phyloP scores from a whole-genome alignment of 2,888 invertebrate species.

The Hetaerina titia region DNA sequence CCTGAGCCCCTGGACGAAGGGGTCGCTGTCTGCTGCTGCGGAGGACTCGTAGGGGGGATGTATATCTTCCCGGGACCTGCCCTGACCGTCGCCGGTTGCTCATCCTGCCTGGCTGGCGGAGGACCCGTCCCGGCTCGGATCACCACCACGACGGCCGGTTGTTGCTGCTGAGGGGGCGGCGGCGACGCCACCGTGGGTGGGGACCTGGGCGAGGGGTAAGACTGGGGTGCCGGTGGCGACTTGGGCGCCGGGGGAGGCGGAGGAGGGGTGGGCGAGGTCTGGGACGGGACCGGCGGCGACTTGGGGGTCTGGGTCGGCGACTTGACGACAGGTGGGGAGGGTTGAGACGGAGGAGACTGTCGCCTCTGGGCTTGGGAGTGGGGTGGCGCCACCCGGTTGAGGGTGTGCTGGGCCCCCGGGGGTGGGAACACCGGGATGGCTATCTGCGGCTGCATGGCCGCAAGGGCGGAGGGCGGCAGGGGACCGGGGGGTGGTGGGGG shows the following conservation, averaged over 20 bases:
- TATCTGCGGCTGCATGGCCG: constrained; percentile 82
- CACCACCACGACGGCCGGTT: constrained; percentile 60
- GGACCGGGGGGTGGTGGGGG: constrained; percentile 74
- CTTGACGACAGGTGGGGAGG: constrained; percentile 76
- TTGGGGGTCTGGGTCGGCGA: constrained; percentile 76
- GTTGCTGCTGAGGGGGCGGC: constrained; percentile 71
- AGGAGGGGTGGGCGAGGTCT: constrained; percentile 72
- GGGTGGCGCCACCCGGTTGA: constrained; percentile 36
- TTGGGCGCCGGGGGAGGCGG: constrained; percentile 74
- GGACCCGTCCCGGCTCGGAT: constrained; percentile 74
- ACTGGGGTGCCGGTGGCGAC: constrained; percentile 73
- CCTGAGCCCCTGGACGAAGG: constrained; percentile 50
- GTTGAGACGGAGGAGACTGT: constrained; percentile 69
- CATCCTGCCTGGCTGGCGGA: constrained; percentile 70
- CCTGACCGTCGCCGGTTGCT: constrained; percentile 73
- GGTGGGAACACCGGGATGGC: constrained; percentile 83
- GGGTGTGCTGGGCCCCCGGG: constrained; percentile 68
- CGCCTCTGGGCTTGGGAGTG: constrained; percentile 56
- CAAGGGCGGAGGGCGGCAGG: constrained; percentile 83
- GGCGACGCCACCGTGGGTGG: constrained; percentile 36
- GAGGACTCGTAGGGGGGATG: constrained; percentile 50
- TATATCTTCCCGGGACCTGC: constrained; percentile 42
- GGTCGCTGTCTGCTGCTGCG: constrained; percentile 71
- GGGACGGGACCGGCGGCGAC: constrained; percentile 72
- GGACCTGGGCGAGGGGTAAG: constrained; percentile 68